Conservation (phyloP, 1,140 invertebrate genomes). For the Ladona fulva region DNA sequence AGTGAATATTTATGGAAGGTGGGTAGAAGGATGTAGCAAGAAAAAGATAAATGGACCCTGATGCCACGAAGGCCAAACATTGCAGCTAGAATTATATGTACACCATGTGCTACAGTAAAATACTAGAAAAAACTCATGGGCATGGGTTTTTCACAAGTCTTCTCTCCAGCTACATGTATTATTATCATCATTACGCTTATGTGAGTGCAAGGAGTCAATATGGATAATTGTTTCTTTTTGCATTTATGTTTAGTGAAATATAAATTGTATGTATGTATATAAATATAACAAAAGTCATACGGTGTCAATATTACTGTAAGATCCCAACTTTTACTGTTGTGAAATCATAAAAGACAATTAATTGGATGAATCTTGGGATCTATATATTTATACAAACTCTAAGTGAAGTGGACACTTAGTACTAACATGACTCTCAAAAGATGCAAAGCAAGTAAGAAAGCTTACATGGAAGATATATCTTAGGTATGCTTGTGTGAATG, state of each 20-base stretch:
- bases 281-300: not conserved
- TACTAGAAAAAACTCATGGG: not conserved
- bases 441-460: not conserved
- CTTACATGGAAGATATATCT: not conserved
- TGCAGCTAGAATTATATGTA: not conserved
- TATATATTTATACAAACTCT: too few relatives aligned
- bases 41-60: conserved; percentile 1
- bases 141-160: not conserved
- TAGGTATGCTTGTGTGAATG: not conserved
- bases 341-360: not conserved
- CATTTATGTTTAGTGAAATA: not conserved
- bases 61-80: not conserved
- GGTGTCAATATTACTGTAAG: not conserved
- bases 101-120: not conserved
- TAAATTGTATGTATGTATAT: not conserved
- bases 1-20: not conserved
- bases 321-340: not conserved
- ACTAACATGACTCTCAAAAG: not conserved
- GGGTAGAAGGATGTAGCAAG: not conserved
- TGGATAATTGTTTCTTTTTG: not conserved
- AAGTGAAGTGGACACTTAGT: too few relatives aligned
- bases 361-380: not conserved
- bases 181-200: conserved; percentile 5
- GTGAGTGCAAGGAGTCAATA: not conserved
- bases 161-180: not conserved